Percentiles rank a stretch among this genome's conserved stretches.
Conservation (phyloP, 2,888 invertebrate genomes). For the Aricia artaxerxes region DNA sequence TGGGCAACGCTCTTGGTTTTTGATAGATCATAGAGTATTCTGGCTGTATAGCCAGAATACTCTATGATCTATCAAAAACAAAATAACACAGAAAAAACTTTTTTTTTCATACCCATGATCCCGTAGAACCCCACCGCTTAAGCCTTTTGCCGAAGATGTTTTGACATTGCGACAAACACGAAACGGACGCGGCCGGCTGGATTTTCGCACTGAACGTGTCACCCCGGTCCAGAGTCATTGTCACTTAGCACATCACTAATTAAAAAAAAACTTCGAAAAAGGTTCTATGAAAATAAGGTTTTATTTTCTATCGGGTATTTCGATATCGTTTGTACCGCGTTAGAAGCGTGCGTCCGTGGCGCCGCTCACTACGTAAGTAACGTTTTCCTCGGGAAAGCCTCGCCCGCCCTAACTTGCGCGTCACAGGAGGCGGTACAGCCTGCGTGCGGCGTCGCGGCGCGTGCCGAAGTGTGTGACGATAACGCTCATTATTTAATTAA, state of each 20-base stretch:
- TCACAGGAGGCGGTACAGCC: slow-evolving; percentile 33
- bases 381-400: slow-evolving; percentile 64
- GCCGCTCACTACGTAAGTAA: slow-evolving; percentile 48
- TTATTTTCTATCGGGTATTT: slow-evolving; percentile 14
- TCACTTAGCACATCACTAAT: slow-evolving; percentile 40
- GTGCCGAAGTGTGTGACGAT: not conserved
- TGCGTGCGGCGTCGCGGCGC: not conserved
- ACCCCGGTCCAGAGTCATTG: slow-evolving; percentile 74
- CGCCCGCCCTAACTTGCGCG: slow-evolving; percentile 54
- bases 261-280: not conserved
- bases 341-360: slow-evolving; percentile 55
- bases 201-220: slow-evolving; percentile 74
- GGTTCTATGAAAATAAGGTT: not conserved
- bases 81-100: not conserved
- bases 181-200: slow-evolving; percentile 75
- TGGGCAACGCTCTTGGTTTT: too few relatives aligned
- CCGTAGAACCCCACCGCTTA: slow-evolving; percentile 87
- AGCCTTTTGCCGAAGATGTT: slow-evolving; percentile 84
- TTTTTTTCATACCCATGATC: slow-evolving; percentile 84
- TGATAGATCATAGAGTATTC: too few relatives aligned
- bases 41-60: too few relatives aligned
- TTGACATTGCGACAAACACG: slow-evolving; percentile 80
- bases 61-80: not conserved
- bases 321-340: slow-evolving; percentile 34
- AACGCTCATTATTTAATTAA: not conserved